Evolutionary conservation across 2,797 vertebrate species (phyloP).

Genomic region (Lepidocolaptes lacrymiger): DNA sequence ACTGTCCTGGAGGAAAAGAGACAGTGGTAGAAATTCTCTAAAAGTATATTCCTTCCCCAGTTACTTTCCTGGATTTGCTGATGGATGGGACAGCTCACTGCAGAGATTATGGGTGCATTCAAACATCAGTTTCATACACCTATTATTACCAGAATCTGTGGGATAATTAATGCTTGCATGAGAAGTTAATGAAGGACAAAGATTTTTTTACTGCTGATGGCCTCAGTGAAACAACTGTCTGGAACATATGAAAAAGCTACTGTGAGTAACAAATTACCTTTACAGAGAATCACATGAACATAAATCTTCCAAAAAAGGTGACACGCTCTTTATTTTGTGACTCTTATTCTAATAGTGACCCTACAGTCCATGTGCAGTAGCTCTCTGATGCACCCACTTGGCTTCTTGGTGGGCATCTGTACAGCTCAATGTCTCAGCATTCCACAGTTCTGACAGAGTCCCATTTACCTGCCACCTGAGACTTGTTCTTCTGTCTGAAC

Average conservation of each 20-base stretch:
- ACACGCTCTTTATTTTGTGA: background rate
- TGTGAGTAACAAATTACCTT: slow-evolving; percentile 21
- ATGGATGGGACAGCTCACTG: background rate
- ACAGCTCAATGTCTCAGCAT: background rate
- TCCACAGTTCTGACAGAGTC: background rate
- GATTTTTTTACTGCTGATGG: slow-evolving; percentile 40
- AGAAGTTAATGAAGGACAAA: slow-evolving; percentile 55
- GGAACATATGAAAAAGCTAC: slow-evolving; percentile 39
- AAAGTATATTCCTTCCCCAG: background rate
- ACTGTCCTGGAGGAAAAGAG: background rate
- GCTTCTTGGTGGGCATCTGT: background rate
- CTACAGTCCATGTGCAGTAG: background rate
- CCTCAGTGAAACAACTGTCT: slow-evolving; percentile 45
- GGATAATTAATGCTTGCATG: slow-evolving; percentile 35
- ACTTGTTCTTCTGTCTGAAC: background rate
- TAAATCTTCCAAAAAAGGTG: background rate
- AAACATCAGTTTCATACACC: background rate
- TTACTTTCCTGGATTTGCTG: background rate
- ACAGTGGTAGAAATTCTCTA: background rate
- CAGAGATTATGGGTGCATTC: background rate
- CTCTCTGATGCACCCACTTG: background rate
- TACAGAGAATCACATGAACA: slow-evolving; percentile 5
- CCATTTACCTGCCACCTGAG: background rate
- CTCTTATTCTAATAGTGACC: background rate
- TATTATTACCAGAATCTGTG: slow-evolving; percentile 23